Percentiles rank a stretch among this genome's conserved stretches.
Evolutionary conservation across 30 jellyfish, hydroid and myxozoan genomes (phyloP).

Genomic region (Chrysaora quinquecirrha): DNA sequence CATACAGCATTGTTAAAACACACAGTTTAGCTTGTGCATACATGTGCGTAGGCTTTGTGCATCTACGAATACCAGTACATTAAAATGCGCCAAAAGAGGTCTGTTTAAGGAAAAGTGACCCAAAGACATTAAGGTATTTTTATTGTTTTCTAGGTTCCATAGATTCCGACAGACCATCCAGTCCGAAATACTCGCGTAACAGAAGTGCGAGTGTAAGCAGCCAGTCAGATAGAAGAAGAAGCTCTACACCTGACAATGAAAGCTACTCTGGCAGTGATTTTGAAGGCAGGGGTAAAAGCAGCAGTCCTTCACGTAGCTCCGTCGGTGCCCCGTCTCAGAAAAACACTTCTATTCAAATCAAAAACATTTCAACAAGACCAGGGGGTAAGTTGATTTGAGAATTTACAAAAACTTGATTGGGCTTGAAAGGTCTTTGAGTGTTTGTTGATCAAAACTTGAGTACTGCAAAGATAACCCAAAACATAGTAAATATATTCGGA

Average conservation of each 20-base stretch:
- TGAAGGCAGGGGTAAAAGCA: slow-evolving; percentile 73
- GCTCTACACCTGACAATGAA: slow-evolving; percentile 73
- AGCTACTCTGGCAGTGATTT: slow-evolving; percentile 88
- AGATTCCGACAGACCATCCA: slow-evolving; percentile 67
- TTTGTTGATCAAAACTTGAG: no score
- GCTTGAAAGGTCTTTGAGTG: no score
- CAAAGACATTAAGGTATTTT: no score
- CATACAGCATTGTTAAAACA: no score
- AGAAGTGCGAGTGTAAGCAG: slow-evolving; percentile 72
- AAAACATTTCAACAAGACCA: slow-evolving; percentile 78
- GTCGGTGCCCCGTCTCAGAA: slow-evolving; percentile 64
- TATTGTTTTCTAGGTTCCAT: slow-evolving; percentile 31
- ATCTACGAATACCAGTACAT: no score
- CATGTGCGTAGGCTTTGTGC: no score
- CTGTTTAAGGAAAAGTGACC: no score
- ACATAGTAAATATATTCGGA: no score
- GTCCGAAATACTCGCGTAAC: slow-evolving; percentile 59
- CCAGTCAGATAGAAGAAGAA: slow-evolving; percentile 81
- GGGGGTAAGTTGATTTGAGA: slow-evolving; percentile 87
- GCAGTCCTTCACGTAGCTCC: slow-evolving; percentile 71
- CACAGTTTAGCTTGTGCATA: no score
- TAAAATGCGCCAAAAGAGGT: no score
- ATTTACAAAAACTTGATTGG: no score
- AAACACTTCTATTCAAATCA: slow-evolving; percentile 71
- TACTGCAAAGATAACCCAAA: no score